Percentiles rank a stretch among this genome's conserved stretches.
phyloP scores from a whole-genome alignment of 2,888 invertebrate species.

The Notodonta dromedarius region DNA sequence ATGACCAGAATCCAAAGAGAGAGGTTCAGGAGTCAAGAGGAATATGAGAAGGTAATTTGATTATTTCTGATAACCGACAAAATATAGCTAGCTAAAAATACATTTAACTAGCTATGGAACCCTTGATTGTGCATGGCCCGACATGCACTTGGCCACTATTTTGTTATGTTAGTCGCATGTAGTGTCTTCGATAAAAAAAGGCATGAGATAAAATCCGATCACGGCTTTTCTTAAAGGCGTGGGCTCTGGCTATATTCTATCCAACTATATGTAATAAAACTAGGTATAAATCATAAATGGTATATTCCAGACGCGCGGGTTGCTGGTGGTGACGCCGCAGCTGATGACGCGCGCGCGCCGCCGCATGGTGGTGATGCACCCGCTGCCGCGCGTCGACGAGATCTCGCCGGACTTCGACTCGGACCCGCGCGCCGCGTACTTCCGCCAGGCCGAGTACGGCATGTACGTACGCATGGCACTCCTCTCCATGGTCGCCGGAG shows the following conservation, averaged over 20 bases:
- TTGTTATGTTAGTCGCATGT: too few species aligned
- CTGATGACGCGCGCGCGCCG: slow-evolving; percentile 97
- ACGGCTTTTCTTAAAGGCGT: too few species aligned
- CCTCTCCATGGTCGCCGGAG: slow-evolving; percentile 94
- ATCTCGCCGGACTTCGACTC: slow-evolving; percentile 97
- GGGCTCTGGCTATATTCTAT: too few species aligned
- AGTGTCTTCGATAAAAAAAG: too few species aligned
- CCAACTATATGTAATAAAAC: too few species aligned
- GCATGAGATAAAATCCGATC: too few species aligned
- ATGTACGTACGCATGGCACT: slow-evolving; percentile 99
- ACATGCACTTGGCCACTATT: too few species aligned
- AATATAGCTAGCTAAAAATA: too few species aligned
- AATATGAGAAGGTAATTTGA: slow-evolving; percentile 91
- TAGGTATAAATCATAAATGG: too few species aligned
- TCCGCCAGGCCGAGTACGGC: slow-evolving; percentile 98
- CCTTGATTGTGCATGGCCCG: too few species aligned
- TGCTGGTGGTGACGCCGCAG: slow-evolving; percentile 96
- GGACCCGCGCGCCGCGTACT: slow-evolving; percentile 98
- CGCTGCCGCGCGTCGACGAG: slow-evolving; percentile 96
- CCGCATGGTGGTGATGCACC: slow-evolving; percentile 98
- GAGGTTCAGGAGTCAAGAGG: slow-evolving; percentile 91
- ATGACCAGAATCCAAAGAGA: slow-evolving; percentile 99
- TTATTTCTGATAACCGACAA: not conserved
- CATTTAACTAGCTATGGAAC: too few species aligned
- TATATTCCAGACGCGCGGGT: slow-evolving; percentile 89